Percentiles rank a stretch among this genome's conserved stretches.
Conservation (phyloP, 1,140 invertebrate genomes). For the Maconellicoccus hirsutus region DNA sequence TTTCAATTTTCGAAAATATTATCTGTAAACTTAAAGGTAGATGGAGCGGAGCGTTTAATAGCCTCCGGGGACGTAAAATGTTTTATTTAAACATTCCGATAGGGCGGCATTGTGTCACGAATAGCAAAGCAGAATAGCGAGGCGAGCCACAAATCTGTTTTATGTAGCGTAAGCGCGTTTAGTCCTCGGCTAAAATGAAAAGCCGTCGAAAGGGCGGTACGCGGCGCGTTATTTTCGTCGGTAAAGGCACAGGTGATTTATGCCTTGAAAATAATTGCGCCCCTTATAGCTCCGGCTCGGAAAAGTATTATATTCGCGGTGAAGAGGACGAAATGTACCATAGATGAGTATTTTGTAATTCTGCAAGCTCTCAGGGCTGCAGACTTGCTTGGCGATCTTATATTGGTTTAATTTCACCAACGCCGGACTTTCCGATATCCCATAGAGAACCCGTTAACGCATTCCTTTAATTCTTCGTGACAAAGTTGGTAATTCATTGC, state of each 20-base stretch:
- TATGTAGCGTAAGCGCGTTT: not conserved
- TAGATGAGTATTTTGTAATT: not conserved
- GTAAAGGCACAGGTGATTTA: not conserved
- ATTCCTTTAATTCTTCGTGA: slow-evolving; percentile 4
- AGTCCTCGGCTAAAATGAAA: not conserved
- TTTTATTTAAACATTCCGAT: slow-evolving; percentile 9
- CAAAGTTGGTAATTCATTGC: not conserved
- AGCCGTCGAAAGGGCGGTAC: not conserved
- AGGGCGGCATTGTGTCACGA: slow-evolving; percentile 6
- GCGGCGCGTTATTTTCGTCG: not conserved
- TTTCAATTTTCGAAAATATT: slow-evolving; percentile 5
- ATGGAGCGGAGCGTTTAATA: not conserved
- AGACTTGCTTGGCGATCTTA: not conserved
- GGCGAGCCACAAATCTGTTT: slow-evolving; percentile 7
- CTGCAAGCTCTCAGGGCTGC: not conserved
- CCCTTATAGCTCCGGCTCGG: not conserved
- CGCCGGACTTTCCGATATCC: not conserved
- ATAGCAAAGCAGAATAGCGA: not conserved
- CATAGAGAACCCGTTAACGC: not conserved
- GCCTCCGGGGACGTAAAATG: slow-evolving; percentile 1
- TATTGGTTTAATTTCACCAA: not conserved
- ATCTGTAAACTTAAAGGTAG: not conserved
- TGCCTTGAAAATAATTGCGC: slow-evolving; percentile 1
- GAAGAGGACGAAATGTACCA: not conserved
- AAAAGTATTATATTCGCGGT: not conserved